Conservation (phyloP, 2,888 invertebrate species). For the Chalcis sispes region DNA sequence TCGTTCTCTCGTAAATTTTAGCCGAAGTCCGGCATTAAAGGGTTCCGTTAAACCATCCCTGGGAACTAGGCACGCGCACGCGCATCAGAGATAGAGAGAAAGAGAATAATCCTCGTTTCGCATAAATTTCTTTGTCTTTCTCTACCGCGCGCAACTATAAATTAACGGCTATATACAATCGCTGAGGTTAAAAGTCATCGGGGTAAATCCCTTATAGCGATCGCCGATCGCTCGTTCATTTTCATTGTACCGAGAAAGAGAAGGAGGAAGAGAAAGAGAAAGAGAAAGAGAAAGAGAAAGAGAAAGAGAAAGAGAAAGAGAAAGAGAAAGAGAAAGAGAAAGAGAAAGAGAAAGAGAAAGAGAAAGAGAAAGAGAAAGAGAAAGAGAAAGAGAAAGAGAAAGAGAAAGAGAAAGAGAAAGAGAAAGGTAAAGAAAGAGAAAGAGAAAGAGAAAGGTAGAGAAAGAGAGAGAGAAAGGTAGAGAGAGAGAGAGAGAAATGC, state of each 20-base stretch:
- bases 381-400: too few species aligned
- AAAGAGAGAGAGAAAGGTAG: too few species aligned
- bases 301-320: constrained; percentile 8
- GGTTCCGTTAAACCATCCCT: constrained; percentile 24
- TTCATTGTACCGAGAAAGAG: constrained; percentile 19
- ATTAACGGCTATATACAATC: constrained; percentile 14
- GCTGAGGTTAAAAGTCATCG: constrained; percentile 34
- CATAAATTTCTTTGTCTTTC: too few species aligned
- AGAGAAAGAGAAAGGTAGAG: too few species aligned
- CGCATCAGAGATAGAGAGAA: too few species aligned
- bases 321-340: too few species aligned
- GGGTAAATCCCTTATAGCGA: constrained; percentile 3
- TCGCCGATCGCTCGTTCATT: too few species aligned
- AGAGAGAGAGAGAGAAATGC: too few species aligned
- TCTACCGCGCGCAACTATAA: constrained; percentile 12
- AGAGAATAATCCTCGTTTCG: too few species aligned
- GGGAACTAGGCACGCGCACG: constrained; percentile 1
- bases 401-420: not conserved
- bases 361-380: not conserved
- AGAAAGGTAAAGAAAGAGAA: too few species aligned
- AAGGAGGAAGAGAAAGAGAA: not conserved
- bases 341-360: too few species aligned
- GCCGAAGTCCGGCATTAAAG: not conserved
- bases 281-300: not conserved
- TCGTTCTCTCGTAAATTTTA: not conserved